phyloP scores from a whole-genome alignment of 1,140 invertebrate species.

The Euwallacea fornicatus region DNA sequence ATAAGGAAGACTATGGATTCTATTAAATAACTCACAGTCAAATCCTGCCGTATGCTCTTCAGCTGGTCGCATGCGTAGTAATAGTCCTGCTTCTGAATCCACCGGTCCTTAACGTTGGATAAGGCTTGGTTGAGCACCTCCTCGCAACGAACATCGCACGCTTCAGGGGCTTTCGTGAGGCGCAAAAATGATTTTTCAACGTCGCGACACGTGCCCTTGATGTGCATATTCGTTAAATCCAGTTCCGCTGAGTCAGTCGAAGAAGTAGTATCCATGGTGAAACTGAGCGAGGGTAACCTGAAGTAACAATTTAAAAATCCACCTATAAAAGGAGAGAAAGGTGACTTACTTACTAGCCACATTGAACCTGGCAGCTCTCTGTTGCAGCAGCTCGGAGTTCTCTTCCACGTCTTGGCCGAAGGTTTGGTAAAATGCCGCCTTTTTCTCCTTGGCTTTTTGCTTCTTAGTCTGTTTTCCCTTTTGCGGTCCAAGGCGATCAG shows the following conservation, averaged over 20 bases:
- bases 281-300: neutral
- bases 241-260: conserved; percentile 63
- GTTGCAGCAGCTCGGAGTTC: conserved; percentile 74
- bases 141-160: conserved; percentile 87
- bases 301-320: neutral
- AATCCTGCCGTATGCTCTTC: conserved; percentile 97
- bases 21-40: conserved; percentile 76
- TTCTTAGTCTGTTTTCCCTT: conserved; percentile 53
- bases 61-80: conserved; percentile 96
- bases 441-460: conserved; percentile 61
- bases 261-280: conserved; percentile 44
- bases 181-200: conserved; percentile 94
- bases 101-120: conserved; percentile 86
- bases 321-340: too few relatives aligned
- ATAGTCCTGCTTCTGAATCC: conserved; percentile 90
- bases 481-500: conserved; percentile 49
- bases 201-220: conserved; percentile 90
- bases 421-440: conserved; percentile 70
- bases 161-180: conserved; percentile 92
- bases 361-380: conserved; percentile 84
- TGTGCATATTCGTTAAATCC: conserved; percentile 81
- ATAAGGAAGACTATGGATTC: neutral
- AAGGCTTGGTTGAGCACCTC: conserved; percentile 83
- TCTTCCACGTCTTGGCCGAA: conserved; percentile 67
- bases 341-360: conserved; percentile 18